Evolutionary conservation across 2,113 vertebrate genomes (phyloP).

Genomic region (Scatophagus argus): DNA sequence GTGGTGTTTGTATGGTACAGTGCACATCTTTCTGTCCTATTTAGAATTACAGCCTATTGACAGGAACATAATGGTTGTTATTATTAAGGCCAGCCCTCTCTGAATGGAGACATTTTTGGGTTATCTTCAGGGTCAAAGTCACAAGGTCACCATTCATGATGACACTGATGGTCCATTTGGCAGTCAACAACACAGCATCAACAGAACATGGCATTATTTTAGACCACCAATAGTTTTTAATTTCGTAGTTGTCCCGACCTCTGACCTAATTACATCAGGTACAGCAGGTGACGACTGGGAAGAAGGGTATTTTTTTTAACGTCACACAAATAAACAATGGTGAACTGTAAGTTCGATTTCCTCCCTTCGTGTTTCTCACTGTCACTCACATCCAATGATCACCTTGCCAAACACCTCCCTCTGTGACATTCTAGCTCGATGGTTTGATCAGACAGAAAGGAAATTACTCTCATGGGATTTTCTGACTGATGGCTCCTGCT

Average conservation of each 20-base stretch:
- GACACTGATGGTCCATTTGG: neutral
- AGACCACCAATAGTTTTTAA: neutral
- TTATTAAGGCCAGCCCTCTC: neutral
- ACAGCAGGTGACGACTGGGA: neutral
- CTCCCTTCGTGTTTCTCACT: slow-evolving; percentile 3
- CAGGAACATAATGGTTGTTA: neutral
- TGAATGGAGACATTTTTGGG: slow-evolving; percentile 15
- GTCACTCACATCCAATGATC: slow-evolving; percentile 56
- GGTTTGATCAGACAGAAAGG: slow-evolving; percentile 72
- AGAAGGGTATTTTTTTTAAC: neutral
- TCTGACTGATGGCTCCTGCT: slow-evolving; percentile 64
- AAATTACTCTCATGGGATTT: slow-evolving; percentile 67
- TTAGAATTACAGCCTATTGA: slow-evolving; percentile 4
- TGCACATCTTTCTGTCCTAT: neutral
- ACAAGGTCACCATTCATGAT: slow-evolving; percentile 9
- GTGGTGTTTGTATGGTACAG: neutral
- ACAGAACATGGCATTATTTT: neutral
- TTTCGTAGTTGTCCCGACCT: neutral
- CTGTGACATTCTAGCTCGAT: slow-evolving; percentile 67
- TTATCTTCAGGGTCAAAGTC: slow-evolving; percentile 14
- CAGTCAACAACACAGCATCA: slow-evolving; percentile 23
- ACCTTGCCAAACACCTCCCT: slow-evolving; percentile 71
- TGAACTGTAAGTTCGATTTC: neutral
- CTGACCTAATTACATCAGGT: neutral
- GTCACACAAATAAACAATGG: neutral